phyloP scores from a whole-genome alignment of 1,140 invertebrate genomes.

The Trichogramma pretiosum region DNA sequence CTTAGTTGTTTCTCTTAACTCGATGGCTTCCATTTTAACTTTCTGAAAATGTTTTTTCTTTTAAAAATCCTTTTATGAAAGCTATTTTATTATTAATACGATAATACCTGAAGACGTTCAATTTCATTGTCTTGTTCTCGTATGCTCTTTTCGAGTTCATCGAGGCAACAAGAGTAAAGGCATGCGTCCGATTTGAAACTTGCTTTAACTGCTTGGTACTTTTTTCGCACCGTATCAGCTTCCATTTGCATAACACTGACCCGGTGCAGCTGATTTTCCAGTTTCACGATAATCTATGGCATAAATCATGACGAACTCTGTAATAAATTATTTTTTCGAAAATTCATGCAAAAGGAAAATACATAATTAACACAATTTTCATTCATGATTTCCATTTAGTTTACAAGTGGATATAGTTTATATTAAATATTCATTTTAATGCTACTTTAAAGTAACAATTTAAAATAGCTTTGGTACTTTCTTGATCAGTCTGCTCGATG shows the following conservation, averaged over 20 bases:
- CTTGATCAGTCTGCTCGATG: background rate
- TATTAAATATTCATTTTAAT: no score
- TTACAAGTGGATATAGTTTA: no score
- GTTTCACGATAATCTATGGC: constrained; percentile 57
- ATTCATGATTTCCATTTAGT: no score
- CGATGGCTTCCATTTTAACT: constrained; percentile 59
- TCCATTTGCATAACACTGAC: constrained; percentile 71
- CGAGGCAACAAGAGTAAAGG: constrained; percentile 62
- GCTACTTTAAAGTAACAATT: no score
- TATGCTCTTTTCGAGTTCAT: constrained; percentile 57
- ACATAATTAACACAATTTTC: no score
- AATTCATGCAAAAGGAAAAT: no score
- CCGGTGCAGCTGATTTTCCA: constrained; percentile 53
- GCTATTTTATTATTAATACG: background rate
- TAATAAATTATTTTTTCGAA: no score
- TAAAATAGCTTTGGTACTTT: no score
- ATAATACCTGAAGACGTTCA: constrained; percentile 46
- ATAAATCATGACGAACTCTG: no score
- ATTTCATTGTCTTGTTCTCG: constrained; percentile 62
- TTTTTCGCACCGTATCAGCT: constrained; percentile 66
- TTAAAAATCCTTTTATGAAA: background rate
- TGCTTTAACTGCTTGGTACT: constrained; percentile 62
- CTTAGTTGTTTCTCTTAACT: constrained; percentile 57
- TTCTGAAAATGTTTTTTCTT: constrained; percentile 33
- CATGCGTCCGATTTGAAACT: constrained; percentile 61